These are phyloP conservation scores for Hirundo rustica DNA, from an alignment of 2,797 vertebrate genomes.

Conservation along the genomic window DNA sequence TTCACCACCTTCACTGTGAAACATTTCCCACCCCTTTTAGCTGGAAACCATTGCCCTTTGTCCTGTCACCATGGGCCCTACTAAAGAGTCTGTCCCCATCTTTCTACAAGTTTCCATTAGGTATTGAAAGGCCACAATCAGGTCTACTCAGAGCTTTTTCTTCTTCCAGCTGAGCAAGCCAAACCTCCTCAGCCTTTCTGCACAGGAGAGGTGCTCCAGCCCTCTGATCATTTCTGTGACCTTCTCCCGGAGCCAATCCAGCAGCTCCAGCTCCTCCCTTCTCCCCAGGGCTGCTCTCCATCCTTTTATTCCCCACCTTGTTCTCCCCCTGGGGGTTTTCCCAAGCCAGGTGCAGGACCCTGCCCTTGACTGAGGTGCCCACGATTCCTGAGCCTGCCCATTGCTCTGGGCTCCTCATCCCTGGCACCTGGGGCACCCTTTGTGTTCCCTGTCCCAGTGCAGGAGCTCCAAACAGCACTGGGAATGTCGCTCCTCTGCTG, in stretches of 20 bases:
- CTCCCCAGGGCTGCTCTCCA: not conserved
- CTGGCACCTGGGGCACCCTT: not conserved
- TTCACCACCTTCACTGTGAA: not conserved
- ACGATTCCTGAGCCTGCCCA: not conserved
- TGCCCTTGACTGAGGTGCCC: not conserved
- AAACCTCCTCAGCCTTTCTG: not conserved
- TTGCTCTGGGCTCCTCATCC: not conserved
- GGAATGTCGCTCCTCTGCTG: not conserved
- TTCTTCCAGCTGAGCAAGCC: not conserved
- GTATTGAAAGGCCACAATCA: not conserved
- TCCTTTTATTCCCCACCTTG: not conserved
- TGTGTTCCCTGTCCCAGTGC: not conserved
- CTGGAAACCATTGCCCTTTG: not conserved
- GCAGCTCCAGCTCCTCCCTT: not conserved
- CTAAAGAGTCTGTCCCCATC: not conserved
- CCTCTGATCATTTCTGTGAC: not conserved
- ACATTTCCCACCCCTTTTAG: not conserved
- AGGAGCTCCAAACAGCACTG: not conserved
- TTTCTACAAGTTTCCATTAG: not conserved
- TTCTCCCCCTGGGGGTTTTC: not conserved
- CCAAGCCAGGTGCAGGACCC: rapidly evolving
- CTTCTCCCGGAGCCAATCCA: not conserved
- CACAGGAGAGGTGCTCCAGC: not conserved
- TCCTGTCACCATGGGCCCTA: not conserved
- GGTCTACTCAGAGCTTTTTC: not conserved